Evolutionary conservation across 2,113 vertebrate species (phyloP), one percentile per base, ranked within the genome.

Genomic region (Nestor notabilis): DNA sequence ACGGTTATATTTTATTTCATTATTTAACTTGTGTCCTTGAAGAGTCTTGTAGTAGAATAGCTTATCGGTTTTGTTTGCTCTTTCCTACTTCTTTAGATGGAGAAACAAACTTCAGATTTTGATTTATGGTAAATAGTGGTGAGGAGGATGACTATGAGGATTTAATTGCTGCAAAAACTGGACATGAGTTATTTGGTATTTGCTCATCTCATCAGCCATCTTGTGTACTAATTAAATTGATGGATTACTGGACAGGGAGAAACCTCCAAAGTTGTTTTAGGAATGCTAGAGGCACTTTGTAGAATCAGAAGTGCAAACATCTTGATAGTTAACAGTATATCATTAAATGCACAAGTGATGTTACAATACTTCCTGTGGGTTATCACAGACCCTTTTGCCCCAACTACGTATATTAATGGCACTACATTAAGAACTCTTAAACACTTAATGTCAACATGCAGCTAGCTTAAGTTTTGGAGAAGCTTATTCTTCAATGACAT

Each of bases 221-320:
- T 69, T 56, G 25, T 55, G 35, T 85, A 89, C 81, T 91, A 95
- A 95, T 94, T 84, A 95, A 91, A 87, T 4, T 77, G 89, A 89
- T 68, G 50, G 81, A 90, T 92, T 94, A 82, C 75, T 84, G 68
- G 72, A 79, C 55, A 91, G 76, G 80, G 76, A 92, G 64, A 66
- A 90, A 91, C 75, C 50, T 92, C 89, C 77, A 92, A 75, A 95
- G 91, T 50, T 68, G 33, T 64, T 92, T 82, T 66, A 87, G 74
- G 56, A 91, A 78, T n/a, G 83, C 93, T 91, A 74, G 43, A 89
- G 83, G 77, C 69, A 75, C 69, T 82, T 53, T 24, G 46, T 81
- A 74, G 63, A 89, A 83, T 72, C 47, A 80, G 58, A 96, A 93
- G 78, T 43, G 47, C 86, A 84, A 95, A 95, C 31, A 94, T 64